Evolutionary conservation across 2,888 invertebrate genomes (phyloP).

Genomic region (Danaus chrysippus): DNA sequence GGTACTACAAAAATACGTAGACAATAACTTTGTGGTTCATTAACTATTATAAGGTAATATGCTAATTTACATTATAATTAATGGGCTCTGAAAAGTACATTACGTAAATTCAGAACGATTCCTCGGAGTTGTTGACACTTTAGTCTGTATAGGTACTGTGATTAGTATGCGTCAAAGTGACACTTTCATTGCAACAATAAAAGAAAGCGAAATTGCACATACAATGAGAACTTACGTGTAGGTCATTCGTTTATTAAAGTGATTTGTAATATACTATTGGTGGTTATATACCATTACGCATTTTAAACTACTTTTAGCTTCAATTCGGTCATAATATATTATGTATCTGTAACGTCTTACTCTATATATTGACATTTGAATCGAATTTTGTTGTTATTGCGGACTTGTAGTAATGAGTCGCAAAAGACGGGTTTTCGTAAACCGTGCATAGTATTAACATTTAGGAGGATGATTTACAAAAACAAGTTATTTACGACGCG

Average conservation of each 20-base stretch:
- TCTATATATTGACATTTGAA: no score
- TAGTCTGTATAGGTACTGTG: constrained; percentile 7
- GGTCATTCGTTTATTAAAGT: neutral
- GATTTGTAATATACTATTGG: no score
- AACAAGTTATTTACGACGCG: neutral
- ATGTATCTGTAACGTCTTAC: no score
- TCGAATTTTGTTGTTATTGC: neutral
- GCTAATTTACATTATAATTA: no score
- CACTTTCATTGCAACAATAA: constrained; percentile 50
- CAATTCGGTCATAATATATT: no score
- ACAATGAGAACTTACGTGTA: constrained; percentile 3
- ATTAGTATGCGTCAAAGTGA: constrained; percentile 46
- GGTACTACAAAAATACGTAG: no score
- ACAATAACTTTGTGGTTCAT: no score
- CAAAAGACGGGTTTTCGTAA: neutral
- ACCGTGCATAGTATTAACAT: neutral
- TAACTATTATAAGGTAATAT: no score
- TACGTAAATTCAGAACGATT: no score
- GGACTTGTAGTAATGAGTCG: neutral
- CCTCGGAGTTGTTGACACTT: neutral
- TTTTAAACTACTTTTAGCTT: no score
- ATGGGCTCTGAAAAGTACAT: no score
- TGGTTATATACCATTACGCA: no score
- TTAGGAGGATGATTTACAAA: neutral
- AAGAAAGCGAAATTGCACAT: constrained; percentile 55